Conservation (phyloP, 1,140 invertebrate genomes). For the Drosophila tristis region DNA sequence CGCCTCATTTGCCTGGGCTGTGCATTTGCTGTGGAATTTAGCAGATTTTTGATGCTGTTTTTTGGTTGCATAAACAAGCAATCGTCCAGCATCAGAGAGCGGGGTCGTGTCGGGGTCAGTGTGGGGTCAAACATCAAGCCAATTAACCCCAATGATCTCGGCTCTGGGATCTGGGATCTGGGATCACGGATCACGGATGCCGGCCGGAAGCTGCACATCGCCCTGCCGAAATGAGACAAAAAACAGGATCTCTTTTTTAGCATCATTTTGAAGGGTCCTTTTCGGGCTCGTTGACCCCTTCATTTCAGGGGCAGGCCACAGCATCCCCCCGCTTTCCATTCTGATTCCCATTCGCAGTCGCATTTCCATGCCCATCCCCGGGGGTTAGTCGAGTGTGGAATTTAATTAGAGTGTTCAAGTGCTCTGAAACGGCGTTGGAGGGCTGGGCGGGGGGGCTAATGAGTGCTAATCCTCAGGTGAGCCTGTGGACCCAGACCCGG, state of each 20-base stretch:
- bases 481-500: background rate
- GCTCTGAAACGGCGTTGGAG: no score
- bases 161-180: no score
- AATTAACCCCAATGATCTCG: slow-evolving; percentile 57
- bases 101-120: slow-evolving; percentile 11
- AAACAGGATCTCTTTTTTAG: slow-evolving; percentile 55
- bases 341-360: background rate
- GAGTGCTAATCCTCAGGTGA: slow-evolving; percentile 5
- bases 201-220: slow-evolving; percentile 39
- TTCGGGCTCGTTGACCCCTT: slow-evolving; percentile 31
- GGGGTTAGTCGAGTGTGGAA: slow-evolving; percentile 28
- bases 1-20: slow-evolving; percentile 15
- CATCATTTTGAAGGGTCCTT: slow-evolving; percentile 28
- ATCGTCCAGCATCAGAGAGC: slow-evolving; percentile 7
- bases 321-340: slow-evolving; percentile 27
- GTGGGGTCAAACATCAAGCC: slow-evolving; percentile 18
- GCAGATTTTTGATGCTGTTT: slow-evolving; percentile 33
- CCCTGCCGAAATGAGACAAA: slow-evolving; percentile 21
- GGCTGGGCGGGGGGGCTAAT: background rate
- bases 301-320: slow-evolving; percentile 22
- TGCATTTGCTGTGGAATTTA: slow-evolving; percentile 22
- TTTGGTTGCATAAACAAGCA: background rate
- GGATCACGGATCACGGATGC: no score
- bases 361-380: background rate
- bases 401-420: slow-evolving; percentile 30